Evolutionary conservation across 2,113 vertebrate genomes (phyloP).

Genomic region (Seriola quinqueradiata): DNA sequence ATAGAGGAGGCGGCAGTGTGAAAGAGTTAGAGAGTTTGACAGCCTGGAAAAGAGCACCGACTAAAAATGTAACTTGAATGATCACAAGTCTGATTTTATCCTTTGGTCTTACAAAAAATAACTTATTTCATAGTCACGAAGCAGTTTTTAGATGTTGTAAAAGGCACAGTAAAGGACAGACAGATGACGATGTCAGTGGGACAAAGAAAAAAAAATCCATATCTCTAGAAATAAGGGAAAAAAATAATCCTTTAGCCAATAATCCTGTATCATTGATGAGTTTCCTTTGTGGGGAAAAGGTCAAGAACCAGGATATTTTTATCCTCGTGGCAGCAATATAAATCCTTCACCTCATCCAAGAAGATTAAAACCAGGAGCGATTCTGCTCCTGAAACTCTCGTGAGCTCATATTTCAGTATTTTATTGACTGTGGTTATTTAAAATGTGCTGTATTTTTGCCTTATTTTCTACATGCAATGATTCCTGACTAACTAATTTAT

Average conservation of each 20-base stretch:
- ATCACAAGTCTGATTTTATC: neutral
- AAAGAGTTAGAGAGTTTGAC: slow-evolving; percentile 13
- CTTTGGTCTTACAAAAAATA: neutral
- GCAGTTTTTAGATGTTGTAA: neutral
- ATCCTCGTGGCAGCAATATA: slow-evolving; percentile 24
- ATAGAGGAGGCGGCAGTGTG: slow-evolving; percentile 23
- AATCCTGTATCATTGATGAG: slow-evolving; percentile 53
- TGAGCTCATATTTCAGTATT: slow-evolving; percentile 23
- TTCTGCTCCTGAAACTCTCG: neutral
- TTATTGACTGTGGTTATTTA: neutral
- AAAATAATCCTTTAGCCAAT: slow-evolving; percentile 22
- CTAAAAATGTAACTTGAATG: neutral
- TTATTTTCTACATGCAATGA: neutral
- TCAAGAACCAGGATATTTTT: slow-evolving; percentile 41
- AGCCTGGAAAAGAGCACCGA: neutral
- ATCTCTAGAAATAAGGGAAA: neutral
- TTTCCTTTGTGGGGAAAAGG: slow-evolving; percentile 17
- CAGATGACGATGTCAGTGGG: neutral
- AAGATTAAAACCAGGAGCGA: slow-evolving; percentile 29
- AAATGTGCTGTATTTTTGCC: neutral
- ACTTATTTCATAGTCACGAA: neutral
- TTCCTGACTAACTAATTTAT: too few relatives aligned
- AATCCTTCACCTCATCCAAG: slow-evolving; percentile 41
- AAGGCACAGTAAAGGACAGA: neutral
- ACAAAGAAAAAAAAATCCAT: slow-evolving; percentile 11